Evolutionary conservation across 2,888 invertebrate genomes (phyloP).

Genomic region (Scaptomyza reducta): DNA sequence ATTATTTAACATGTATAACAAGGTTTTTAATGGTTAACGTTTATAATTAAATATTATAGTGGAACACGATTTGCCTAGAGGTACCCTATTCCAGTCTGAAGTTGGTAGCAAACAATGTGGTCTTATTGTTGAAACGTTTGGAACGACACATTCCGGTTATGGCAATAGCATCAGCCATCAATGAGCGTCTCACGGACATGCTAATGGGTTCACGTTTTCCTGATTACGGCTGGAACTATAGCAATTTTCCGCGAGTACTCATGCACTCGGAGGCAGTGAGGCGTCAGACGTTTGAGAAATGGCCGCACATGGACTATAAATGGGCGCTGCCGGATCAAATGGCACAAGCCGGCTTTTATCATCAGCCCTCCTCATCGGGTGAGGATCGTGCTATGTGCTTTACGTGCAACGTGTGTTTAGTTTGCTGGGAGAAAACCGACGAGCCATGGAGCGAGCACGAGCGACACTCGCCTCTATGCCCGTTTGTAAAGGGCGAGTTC

Average conservation of each 20-base stretch:
- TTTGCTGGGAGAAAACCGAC: constrained; percentile 98
- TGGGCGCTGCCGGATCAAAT: constrained; percentile 98
- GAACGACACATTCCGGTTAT: constrained; percentile 93
- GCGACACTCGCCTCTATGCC: constrained; percentile 96
- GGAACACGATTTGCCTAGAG: constrained; percentile 95
- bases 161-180: constrained; percentile 94
- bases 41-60: constrained; percentile 85
- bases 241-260: constrained; percentile 85
- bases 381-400: constrained; percentile 98
- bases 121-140: constrained; percentile 92
- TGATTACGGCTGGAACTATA: constrained; percentile 82
- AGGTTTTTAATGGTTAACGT: not conserved
- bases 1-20: not conserved
- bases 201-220: constrained; percentile 85
- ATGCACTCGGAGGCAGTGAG: constrained; percentile 98
- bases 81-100: constrained; percentile 92
- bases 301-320: constrained; percentile 99
- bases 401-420: constrained; percentile 96
- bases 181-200: constrained; percentile 93
- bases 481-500: constrained; percentile 96
- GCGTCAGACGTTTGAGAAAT: constrained; percentile 94
- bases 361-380: constrained; percentile 94
- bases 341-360: constrained; percentile 98
- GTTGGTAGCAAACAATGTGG: constrained; percentile 91
- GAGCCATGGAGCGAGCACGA: constrained; percentile 99